Base-by-base conservation (phyloP, 2,888 invertebrate species). In the Argyresthia goedartella region DNA sequence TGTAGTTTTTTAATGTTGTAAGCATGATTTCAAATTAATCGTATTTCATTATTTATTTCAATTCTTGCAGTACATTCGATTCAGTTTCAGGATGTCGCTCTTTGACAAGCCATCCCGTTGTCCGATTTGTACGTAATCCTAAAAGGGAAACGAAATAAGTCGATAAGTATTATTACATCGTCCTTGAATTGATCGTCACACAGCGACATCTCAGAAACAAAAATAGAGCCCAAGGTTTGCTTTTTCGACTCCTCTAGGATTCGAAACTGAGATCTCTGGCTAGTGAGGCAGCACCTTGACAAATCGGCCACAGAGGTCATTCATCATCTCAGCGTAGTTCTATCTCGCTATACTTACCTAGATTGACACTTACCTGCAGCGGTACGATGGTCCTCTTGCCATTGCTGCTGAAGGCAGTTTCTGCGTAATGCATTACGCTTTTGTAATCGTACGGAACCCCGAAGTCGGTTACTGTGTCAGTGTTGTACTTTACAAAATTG, bases 361-460 rank as follows among this genome's bases (percentile, higher is more conserved):
- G 25, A 4, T 4, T 25, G 25, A 4, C 25, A 25, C 60, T 59
- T 61, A 73, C 71, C 50, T 53, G 53, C 15, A 63, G 55, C 2
- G 91, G 86, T n/a, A 88, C 76, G 52, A 92, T 90, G 1, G 92
- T 92, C 1, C 81, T 71, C 56, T 85, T 71, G 3, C 88, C 89
- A 65, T 91, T 90, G 60, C 70, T 87, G 9, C 89, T 88, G 67
- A 92, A 92, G 0, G 89, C 91, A 47, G 80, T 74, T 8, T 84
- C 74, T 47, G 88, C 88, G 62, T 92, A 92, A 65, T 92, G 92
- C 90, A 92, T 89, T 43, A 90, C 84, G 65, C 91, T 91, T 14
- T 79, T 81, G 58, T 91, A 92, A 67, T 92, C 92, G 59, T 92
- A 92, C 1, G 78, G 75, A 15, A 89, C 75, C 0, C 87, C 88